Evolutionary conservation across 2,888 invertebrate species (phyloP).

Genomic region (Sialis lutaria): DNA sequence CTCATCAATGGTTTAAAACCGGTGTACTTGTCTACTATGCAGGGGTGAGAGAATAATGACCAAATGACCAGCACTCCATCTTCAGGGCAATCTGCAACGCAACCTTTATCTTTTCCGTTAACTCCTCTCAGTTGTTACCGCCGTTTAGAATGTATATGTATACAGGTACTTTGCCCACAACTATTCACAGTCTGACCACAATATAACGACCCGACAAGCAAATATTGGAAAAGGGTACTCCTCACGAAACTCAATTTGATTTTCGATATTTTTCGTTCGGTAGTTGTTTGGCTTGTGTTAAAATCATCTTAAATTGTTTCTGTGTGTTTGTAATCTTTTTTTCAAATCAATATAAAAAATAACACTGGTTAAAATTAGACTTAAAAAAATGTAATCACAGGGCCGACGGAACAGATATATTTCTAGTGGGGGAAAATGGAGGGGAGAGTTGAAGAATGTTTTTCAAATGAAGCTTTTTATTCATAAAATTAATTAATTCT

Average conservation of each 20-base stretch:
- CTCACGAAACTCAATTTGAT: conserved; percentile 22
- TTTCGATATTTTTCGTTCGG: conserved; percentile 10
- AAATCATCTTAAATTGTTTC: no score
- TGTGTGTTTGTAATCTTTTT: no score
- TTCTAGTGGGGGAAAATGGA: no score
- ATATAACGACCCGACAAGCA: conserved; percentile 20
- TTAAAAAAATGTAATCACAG: no score
- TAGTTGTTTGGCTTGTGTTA: background rate
- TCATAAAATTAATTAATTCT: no score
- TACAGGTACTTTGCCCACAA: background rate
- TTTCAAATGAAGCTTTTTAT: no score
- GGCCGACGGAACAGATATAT: no score
- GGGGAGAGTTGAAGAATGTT: no score
- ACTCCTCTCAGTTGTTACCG: no score
- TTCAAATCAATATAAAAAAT: no score
- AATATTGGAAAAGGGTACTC: conserved; percentile 23
- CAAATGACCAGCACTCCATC: conserved; percentile 22
- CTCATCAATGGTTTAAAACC: no score
- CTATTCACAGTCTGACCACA: conserved; percentile 16
- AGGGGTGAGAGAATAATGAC: conserved; percentile 15
- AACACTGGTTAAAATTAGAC: no score
- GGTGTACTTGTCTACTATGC: background rate
- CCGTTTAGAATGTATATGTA: background rate
- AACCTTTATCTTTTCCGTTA: conserved; percentile 1
- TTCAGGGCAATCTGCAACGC: conserved; percentile 18